These are phyloP conservation scores for Caenorhabditis wallacei DNA, from an alignment of 2,888 invertebrate species.

Conservation along the genomic window DNA sequence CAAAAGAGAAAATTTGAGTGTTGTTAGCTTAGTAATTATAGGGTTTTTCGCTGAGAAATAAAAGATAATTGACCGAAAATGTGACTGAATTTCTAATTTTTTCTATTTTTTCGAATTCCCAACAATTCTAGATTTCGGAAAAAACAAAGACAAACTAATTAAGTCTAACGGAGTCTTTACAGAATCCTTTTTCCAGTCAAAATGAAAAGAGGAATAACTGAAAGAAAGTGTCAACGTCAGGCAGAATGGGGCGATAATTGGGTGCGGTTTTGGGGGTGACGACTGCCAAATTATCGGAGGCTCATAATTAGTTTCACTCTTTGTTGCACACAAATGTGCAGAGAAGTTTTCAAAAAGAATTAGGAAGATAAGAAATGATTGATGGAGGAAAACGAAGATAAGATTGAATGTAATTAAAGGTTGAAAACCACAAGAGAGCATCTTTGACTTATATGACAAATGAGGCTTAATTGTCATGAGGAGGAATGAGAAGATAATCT, in stretches of 20 bases:
- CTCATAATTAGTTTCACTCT: slow-evolving; percentile 12
- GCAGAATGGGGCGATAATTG: neutral
- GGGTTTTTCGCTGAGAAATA: neutral
- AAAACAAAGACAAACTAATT: neutral
- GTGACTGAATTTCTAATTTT: neutral
- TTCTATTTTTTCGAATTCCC: neutral
- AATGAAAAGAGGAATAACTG: neutral
- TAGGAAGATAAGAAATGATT: too few species aligned
- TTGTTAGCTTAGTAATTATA: slow-evolving; percentile 4
- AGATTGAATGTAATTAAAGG: too few species aligned
- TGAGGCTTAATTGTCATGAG: slow-evolving; percentile 6
- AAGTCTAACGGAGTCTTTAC: neutral
- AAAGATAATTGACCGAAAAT: slow-evolving; percentile 5
- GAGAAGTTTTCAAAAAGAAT: neutral
- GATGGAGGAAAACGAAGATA: too few species aligned
- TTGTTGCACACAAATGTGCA: neutral
- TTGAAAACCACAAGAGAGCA: neutral
- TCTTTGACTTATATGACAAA: neutral
- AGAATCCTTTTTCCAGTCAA: too few species aligned
- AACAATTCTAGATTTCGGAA: neutral
- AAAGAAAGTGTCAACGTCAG: neutral
- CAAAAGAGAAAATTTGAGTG: slow-evolving; percentile 12
- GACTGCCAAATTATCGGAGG: slow-evolving; percentile 10
- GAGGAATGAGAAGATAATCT: neutral
- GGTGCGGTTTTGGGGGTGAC: slow-evolving; percentile 7